Evolutionary conservation across 2,888 invertebrate genomes (phyloP), one percentile per base, ranked within the genome.

Genomic region (Acanthoscelides obtectus): DNA sequence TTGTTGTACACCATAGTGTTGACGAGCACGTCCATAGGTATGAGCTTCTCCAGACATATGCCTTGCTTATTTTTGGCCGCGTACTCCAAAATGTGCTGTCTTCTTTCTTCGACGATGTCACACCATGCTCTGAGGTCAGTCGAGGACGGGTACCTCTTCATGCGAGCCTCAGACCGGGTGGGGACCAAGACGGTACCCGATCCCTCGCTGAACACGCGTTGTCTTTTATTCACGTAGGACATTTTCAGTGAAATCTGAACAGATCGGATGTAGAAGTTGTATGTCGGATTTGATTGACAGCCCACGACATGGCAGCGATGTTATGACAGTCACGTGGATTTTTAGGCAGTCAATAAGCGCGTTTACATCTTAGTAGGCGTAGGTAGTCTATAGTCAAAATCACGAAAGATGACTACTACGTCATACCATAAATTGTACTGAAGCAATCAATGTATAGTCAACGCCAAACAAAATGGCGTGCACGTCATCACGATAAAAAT

Each of bases 51-150:
- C 69, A 83, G 72, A 71, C 78, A 80, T 68, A 72, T 68, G 22
- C 79, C 78, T 83, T 83, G 74, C 69, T 75, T 76, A 71, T 76
- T 77, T 70, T 71, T 74, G 1, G 75, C 75, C 63, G 69, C 71
- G 45, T 74, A 72, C 70, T 90, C 89, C 22, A 89, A 84, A 75
- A 90, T 86, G 77, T 90, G 89, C 80, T 89, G 88, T 66, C 86
- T 86, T 77, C 89, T 86, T 72, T 89, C 88, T 66, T 89, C 86
- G 71, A 85, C 83, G 78, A 87, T 87, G 78, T 87, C 87, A 8
- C 88, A 87, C 90, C 90, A 90, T 1, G 89, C 88, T 72, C 90
- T 83, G 4, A 87, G 84, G 80, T 90, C 90, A 2, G 88, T 88
- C 69, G 88, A 88, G 22, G 90, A 89, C 69, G 85, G 81, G 77